These are phyloP conservation scores for Lithophane semibrunnea DNA, from an alignment of 2,888 invertebrate genomes.

Conservation along the genomic window DNA sequence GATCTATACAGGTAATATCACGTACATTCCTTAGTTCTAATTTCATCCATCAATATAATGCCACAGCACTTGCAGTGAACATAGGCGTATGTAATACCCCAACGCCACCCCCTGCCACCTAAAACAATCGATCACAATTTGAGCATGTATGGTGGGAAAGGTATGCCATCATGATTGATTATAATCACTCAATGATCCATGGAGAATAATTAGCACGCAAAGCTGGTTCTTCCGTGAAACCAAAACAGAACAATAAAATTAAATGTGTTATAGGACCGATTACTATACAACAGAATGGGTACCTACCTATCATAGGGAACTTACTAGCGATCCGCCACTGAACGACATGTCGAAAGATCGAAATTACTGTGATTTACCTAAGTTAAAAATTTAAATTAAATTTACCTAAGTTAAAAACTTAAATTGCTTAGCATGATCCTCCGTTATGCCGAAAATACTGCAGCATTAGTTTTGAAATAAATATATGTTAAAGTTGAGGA, in stretches of 20 bases:
- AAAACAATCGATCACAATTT: constrained; percentile 55
- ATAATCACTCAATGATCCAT: constrained; percentile 48
- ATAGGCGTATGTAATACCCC: background rate
- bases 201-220: constrained; percentile 34
- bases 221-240: background rate
- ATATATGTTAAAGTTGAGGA: too few relatives aligned
- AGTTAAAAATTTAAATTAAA: too few relatives aligned
- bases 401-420: too few relatives aligned
- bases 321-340: too few relatives aligned
- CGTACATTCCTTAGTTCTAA: constrained; percentile 7
- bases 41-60: constrained; percentile 13
- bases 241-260: background rate
- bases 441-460: too few relatives aligned
- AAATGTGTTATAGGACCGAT: background rate
- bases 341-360: too few relatives aligned
- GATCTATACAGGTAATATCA: background rate
- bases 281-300: too few relatives aligned
- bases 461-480: too few relatives aligned
- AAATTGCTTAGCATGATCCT: too few relatives aligned
- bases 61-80: background rate
- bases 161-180: constrained; percentile 43
- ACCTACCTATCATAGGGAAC: too few relatives aligned
- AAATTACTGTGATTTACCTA: too few relatives aligned
- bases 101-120: background rate
- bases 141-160: constrained; percentile 15